Conservation (phyloP, 2,888 invertebrate genomes). For the Branchellion lobata region DNA sequence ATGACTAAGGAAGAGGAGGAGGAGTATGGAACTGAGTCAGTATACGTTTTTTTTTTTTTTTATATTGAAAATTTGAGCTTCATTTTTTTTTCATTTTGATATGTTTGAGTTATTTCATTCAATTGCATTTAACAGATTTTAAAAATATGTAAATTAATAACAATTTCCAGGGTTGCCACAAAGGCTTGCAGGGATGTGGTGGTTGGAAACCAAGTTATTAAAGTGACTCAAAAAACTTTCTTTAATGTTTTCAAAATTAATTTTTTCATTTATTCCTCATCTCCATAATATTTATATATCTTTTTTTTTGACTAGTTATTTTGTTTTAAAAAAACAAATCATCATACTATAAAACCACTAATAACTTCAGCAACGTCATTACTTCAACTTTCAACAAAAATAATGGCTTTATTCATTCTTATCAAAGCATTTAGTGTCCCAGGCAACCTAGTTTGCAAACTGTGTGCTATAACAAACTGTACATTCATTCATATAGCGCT, state of each 20-base stretch:
- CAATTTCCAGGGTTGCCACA: constrained; percentile 28
- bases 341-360: no score
- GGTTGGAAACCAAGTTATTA: constrained; percentile 28
- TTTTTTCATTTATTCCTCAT: no score
- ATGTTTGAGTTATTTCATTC: neutral
- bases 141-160: neutral
- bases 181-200: constrained; percentile 41
- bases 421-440: no score
- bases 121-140: neutral
- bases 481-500: no score
- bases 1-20: constrained; percentile 48
- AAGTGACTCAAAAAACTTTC: neutral
- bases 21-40: constrained; percentile 45
- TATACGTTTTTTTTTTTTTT: neutral
- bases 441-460: no score
- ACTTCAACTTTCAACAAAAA: no score
- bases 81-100: neutral
- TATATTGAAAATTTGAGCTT: neutral
- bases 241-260: neutral
- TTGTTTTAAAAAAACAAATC: no score
- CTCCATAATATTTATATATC: no score
- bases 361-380: no score
- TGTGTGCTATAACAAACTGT: no score
- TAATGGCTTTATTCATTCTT: no score
- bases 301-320: no score